Evolutionary conservation across 2,888 invertebrate species (phyloP), one percentile per base, ranked within the genome.

Genomic region (Acleris emargana): DNA sequence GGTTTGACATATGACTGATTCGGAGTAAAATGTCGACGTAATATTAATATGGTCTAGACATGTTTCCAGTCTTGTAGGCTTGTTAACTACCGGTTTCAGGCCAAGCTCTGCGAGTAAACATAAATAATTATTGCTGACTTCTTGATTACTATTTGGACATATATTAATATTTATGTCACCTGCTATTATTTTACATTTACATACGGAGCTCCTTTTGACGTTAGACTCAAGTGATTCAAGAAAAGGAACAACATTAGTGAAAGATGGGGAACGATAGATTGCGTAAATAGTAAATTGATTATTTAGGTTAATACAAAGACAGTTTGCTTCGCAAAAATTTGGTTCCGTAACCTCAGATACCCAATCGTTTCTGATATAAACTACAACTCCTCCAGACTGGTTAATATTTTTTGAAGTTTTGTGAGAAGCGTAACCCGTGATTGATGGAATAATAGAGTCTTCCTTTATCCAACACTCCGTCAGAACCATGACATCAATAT

Each of bases 401-500:
- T 47, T 47, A n/a, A 17, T 18, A 47, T 3, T 16, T 17, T 47
- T 47, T n/a, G 16, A 5, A n/a, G 47, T 47, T n/a, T 17, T 47
- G n/a, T n/a, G 3, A 3, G 47, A 47, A 5, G 16, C 7, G 17
- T n/a, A 47, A n/a, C 47, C 47, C 16, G 16, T 1, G 7, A 47
- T 7, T n/a, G 16, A 17, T 7, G 47, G 47, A 7, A 47, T n/a
- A n/a, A 47, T 47, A 17, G 16, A 47, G n/a, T 47, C 52, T 32
- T 52, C 52, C n/a, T n/a, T 16, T 6, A 52, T 5, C 52, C 32
- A 52, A n/a, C 52, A 52, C 13, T 52, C 52, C 1, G 52, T 52
- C 5, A 32, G 9, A 6, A 52, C 16, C 0, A 52, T 32, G 6
- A 28, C 52, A 32, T 52, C 52, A 32, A 52, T 28, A 16, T 11